Base-by-base conservation (phyloP, 2,797 vertebrate genomes). In the Coracias cyanogaster region DNA sequence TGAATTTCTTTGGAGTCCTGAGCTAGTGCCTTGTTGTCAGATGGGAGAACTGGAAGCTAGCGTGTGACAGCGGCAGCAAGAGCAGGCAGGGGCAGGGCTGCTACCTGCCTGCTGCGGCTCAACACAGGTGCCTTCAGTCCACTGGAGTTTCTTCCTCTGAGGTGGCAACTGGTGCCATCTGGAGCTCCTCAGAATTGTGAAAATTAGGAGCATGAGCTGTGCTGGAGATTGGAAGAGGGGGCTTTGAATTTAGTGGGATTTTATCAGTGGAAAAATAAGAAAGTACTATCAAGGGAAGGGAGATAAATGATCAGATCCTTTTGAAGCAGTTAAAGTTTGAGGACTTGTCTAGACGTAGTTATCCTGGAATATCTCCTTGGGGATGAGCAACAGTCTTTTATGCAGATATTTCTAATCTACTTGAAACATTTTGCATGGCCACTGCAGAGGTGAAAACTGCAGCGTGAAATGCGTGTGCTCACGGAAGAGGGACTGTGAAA, bases 241-340 rank as follows among this genome's bases (percentile, higher is more conserved):
- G 5, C 35, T 84, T 14, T 73, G 60, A 79, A 20, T 89, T 57
- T 13, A 39, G 13, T 10, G 6, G 16, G 33, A 21, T 72, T 26
- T 86, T 71, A 58, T 14, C 31, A 21, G 35, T 6, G 26, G 51
- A 54, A 70, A 77, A 86, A 79, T 49, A 69, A 82, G 29, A 24
- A 83, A 55, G 51, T 24, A 7, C 45, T 58, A 5, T 58, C 12
- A 15, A 26, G 35, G 66, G 37, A 55, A 74, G 65, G 60, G 89
- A 83, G 79, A 45, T 61, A 67, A 82, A 81, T 37, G 25, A 76
- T 51, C 2, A 4, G 28, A 17, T 35, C 25, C 48, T 91, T 91
- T 81, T 86, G 74, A 86, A 92, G 73, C 37, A 29, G 58, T 83
- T 85, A 3, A 90, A 82, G 64, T 86, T 41, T 51, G 46, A 82